Evolutionary conservation across 1,140 invertebrate species (phyloP).

Genomic region (Oryzaephilus surinamensis): DNA sequence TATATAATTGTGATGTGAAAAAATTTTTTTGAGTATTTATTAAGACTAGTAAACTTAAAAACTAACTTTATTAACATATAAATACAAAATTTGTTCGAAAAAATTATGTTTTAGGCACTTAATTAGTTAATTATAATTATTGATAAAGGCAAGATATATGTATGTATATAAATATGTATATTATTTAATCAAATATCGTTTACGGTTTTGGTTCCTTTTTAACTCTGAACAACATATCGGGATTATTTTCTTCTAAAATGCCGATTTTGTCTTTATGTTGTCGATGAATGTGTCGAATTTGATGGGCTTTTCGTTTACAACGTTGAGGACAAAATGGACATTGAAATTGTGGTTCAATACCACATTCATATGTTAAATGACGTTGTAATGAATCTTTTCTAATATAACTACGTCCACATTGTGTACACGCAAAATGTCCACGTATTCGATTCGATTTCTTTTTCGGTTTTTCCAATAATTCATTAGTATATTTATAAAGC

Average conservation of each 20-base stretch:
- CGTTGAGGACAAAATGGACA: slow-evolving; percentile 41
- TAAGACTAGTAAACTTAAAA: neutral
- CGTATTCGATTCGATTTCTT: neutral
- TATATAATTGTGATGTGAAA: no score
- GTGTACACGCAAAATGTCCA: neutral
- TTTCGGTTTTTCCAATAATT: neutral
- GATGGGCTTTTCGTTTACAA: slow-evolving; percentile 48
- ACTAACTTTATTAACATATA: no score
- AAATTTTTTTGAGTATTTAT: no score
- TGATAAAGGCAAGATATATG: no score
- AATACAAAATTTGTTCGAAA: no score
- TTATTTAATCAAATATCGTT: no score
- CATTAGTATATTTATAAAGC: neutral
- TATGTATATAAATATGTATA: no score
- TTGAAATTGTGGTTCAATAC: slow-evolving; percentile 27
- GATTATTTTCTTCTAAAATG: slow-evolving; percentile 35
- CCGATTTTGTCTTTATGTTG: slow-evolving; percentile 44
- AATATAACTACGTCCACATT: slow-evolving; percentile 5
- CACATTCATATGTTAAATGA: slow-evolving; percentile 39
- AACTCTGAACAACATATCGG: slow-evolving; percentile 20
- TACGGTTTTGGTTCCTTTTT: no score
- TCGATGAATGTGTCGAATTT: slow-evolving; percentile 47
- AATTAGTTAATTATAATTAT: slow-evolving; percentile 1
- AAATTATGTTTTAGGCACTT: no score
- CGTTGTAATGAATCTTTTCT: slow-evolving; percentile 21